Evolutionary conservation across 2,888 invertebrate species (phyloP), one percentile per base, ranked within the genome.

Genomic region (Drosophila mayaguana): DNA sequence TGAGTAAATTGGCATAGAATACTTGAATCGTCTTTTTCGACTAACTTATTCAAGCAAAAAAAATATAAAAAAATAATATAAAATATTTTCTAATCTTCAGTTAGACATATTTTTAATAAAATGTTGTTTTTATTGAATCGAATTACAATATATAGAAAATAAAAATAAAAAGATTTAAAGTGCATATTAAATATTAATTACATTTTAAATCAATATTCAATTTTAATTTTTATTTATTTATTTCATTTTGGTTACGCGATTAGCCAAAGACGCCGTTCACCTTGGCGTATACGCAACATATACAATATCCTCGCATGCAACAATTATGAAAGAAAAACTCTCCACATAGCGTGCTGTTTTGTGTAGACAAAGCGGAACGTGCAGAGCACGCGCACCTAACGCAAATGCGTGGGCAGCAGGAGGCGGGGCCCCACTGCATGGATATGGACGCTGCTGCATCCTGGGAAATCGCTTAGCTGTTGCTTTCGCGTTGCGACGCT

Each of bases 391-490:
- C 87, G 83, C 87, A 88, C 77, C 87, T 86, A 75, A 72, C 51
- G 64, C 68, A 70, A 82, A 72, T 75, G 83, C 79, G 89, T 84
- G 74, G 79, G 84, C 79, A 60, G 48, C 55, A 69, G 79, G 81
- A 65, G 83, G 85, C 81, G 89, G 84, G 83, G 86, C 73, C 45
- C 50, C 73, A 68, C 50, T 62, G 74, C 63, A 65, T 36, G 36
- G 45, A 63, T 67, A 48, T 25, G 36, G 46, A 57, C 60, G 81
- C 87, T 89, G 86, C 87, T 89, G 86, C 86, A 86, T 84, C 88
- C 86, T 89, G 86, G 86, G 88, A 89, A 84, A 89, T 80, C 88
- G 86, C 77, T 87, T 86, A 89, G 86, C 89, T 86, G 86, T 86
- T 86, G 86, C 86, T 89, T 88, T 65, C 61, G 83, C 86, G 76